Percentiles rank a stretch among this genome's conserved stretches.
Evolutionary conservation across 2,797 vertebrate species (phyloP).

Genomic region (Tolypeutes matacus): DNA sequence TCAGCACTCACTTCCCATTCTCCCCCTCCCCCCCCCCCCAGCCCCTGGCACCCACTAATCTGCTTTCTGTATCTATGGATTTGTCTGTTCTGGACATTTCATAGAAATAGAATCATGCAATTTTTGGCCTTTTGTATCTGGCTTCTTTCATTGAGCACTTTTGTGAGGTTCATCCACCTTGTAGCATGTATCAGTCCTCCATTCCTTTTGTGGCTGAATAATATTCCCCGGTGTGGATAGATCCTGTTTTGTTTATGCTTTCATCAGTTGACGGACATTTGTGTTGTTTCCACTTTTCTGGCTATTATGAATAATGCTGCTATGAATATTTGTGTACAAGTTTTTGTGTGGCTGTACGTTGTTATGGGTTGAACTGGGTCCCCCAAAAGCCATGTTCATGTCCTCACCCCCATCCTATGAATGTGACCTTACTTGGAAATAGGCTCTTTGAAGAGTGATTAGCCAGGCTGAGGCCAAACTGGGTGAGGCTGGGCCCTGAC

Average conservation of each 20-base stretch:
- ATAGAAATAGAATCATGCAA: neutral
- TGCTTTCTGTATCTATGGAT: neutral
- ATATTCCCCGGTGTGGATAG: neutral
- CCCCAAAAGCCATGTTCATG: too few species aligned
- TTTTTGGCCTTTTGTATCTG: neutral
- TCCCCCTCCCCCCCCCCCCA: neutral
- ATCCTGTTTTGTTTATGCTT: neutral
- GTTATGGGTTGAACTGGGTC: too few species aligned
- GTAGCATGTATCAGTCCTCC: neutral
- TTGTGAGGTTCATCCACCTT: constrained; percentile 5
- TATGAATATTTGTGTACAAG: neutral
- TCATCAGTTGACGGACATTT: neutral
- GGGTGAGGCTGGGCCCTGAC: too few species aligned
- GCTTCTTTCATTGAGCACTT: neutral
- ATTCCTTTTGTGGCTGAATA: neutral
- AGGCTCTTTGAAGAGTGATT: too few species aligned
- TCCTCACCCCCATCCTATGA: too few species aligned
- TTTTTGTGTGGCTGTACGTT: neutral
- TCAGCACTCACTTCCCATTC: neutral
- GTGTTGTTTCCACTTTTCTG: neutral
- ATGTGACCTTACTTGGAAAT: too few species aligned
- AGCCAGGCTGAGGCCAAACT: too few species aligned
- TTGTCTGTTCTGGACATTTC: neutral
- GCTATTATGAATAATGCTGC: neutral
- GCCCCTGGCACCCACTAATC: neutral